These are phyloP conservation scores for Dendrolimus punctatus DNA, from an alignment of 1,140 invertebrate genomes.

Conservation along the genomic window DNA sequence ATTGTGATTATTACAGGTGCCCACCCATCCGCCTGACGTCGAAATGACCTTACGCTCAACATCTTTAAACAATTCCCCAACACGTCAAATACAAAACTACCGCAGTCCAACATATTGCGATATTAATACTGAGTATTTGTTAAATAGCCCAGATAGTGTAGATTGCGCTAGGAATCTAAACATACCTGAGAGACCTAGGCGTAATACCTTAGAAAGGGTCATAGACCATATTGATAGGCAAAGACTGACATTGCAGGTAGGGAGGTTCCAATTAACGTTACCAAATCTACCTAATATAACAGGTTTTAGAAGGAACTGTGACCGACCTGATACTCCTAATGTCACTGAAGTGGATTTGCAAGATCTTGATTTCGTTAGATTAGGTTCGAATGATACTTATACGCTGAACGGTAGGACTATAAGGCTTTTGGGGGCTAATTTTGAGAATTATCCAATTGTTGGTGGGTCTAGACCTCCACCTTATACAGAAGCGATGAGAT, in stretches of 20 bases:
- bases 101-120: constrained; percentile 37
- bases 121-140: constrained; percentile 27
- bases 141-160: constrained; percentile 23
- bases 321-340: constrained; percentile 49
- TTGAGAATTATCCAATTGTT: constrained; percentile 49
- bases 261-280: constrained; percentile 53
- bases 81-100: constrained; percentile 24
- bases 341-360: constrained; percentile 45
- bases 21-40: constrained; percentile 46
- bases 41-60: constrained; percentile 40
- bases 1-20: constrained; percentile 32
- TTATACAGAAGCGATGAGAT: constrained; percentile 70
- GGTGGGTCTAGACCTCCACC: constrained; percentile 63
- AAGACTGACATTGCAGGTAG: constrained; percentile 45
- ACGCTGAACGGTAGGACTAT: constrained; percentile 62
- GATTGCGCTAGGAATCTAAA: constrained; percentile 33
- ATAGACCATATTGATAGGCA: constrained; percentile 33
- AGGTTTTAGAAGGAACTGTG: constrained; percentile 24
- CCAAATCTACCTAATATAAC: constrained; percentile 16
- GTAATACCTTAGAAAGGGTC: constrained; percentile 31
- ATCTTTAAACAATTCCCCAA: constrained; percentile 26
- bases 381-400: constrained; percentile 51
- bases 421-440: constrained; percentile 48
- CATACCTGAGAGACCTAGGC: constrained; percentile 30
- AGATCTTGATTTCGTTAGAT: constrained; percentile 42